Conservation (phyloP, 1,140 invertebrate species). For the Pseudomyrmex gracilis region DNA sequence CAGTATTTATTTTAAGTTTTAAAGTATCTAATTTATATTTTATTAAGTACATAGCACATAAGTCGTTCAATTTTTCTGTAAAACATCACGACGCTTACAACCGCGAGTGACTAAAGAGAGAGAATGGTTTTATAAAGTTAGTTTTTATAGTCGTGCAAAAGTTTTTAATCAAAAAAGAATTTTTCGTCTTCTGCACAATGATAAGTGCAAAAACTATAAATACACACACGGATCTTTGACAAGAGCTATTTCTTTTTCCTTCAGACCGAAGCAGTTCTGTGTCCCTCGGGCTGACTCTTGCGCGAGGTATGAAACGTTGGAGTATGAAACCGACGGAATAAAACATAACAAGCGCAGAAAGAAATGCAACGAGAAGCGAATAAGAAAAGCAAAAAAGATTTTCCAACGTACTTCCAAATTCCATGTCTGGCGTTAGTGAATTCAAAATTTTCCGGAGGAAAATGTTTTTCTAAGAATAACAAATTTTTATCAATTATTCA, state of each 20-base stretch:
- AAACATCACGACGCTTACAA: background rate
- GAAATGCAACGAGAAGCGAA: constrained; percentile 17
- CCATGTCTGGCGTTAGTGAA: background rate
- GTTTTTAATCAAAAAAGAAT: background rate
- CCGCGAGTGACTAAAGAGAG: too few species aligned
- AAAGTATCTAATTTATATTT: constrained; percentile 7
- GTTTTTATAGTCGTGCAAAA: background rate
- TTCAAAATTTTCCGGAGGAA: background rate
- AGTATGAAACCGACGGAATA: constrained; percentile 40
- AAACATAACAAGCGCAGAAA: constrained; percentile 25
- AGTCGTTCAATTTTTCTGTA: background rate
- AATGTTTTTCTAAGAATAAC: background rate
- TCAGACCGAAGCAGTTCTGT: constrained; percentile 2
- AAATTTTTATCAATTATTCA: too few species aligned
- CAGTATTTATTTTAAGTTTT: too few species aligned
- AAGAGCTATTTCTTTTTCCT: constrained; percentile 26
- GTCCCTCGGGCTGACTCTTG: background rate
- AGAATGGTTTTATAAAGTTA: background rate
- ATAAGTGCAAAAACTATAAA: constrained; percentile 39
- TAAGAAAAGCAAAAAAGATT: background rate
- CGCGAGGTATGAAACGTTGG: background rate
- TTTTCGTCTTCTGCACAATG: background rate
- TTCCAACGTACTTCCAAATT: background rate
- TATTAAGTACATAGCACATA: too few species aligned
- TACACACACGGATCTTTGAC: constrained; percentile 31